A percentile compares a stretch with the other conserved stretches of the same genome.
Conservation (phyloP, 2,113 vertebrate species). For the Lepus americanus region DNA sequence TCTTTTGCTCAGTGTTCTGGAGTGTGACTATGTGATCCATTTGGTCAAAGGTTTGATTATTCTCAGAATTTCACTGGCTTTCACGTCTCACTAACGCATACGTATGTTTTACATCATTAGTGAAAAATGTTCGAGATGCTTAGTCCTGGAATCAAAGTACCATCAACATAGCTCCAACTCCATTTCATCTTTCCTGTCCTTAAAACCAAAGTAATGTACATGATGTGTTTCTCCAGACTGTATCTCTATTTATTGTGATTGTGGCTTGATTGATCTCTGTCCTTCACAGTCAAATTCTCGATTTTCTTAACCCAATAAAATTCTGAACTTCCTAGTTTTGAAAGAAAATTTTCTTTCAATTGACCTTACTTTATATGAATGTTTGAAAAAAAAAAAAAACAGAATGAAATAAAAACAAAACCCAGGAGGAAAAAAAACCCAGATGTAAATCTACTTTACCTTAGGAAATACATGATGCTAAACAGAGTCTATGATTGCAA, state of each 20-base stretch:
- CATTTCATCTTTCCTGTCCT: not conserved
- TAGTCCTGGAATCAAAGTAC: conserved; percentile 27
- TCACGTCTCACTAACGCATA: not conserved
- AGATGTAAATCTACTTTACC: not conserved
- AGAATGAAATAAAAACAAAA: not conserved
- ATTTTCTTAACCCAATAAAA: not conserved
- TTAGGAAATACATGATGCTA: not conserved
- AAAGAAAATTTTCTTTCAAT: not conserved
- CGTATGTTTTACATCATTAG: not conserved
- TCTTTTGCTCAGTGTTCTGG: conserved; percentile 21
- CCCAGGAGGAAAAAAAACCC: not conserved
- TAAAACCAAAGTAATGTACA: not conserved
- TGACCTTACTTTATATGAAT: not conserved
- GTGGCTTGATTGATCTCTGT: not conserved
- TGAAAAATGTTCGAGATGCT: not conserved
- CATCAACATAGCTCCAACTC: not conserved
- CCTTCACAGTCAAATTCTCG: not conserved
- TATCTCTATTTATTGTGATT: not conserved
- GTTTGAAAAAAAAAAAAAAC: not conserved
- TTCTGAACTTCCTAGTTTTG: not conserved
- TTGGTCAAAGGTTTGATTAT: not conserved
- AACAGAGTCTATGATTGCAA: not conserved
- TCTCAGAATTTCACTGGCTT: not conserved
- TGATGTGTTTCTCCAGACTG: not conserved
- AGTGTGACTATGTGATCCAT: not conserved